Evolutionary conservation across 2,113 vertebrate genomes (phyloP), one percentile per base, ranked within the genome.

Genomic region (Gopherus flavomarginatus): DNA sequence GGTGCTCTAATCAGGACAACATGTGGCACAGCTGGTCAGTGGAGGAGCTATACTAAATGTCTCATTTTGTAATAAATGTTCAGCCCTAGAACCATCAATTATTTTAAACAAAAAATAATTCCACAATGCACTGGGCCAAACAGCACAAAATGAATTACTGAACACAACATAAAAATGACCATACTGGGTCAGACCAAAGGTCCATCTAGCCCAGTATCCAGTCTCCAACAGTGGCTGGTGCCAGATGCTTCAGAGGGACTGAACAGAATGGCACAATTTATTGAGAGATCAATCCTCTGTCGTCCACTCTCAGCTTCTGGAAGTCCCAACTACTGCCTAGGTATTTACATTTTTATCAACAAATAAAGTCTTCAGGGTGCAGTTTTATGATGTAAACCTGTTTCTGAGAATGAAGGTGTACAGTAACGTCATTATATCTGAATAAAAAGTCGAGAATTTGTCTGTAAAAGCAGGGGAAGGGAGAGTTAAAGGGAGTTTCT

Each of bases 301-400:
- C 12, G 5, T 29, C 12, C 57, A 12, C 12, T 29, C 27, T 12
- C 27, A 62, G 57, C 27, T 13, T 62, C 57, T 14, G 56, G 22
- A 31, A 62, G 57, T 62, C 27, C 4, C 24, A n/a, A 10, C 17
- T 38, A 72, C 65, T 38, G 29, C 26, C 59, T 62, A 62, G 35
- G 27, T 62, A 62, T 62, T 16, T 16, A 31, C 11, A 35, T 31
- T 62, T 62, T 62, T 62, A 62, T 14, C 59, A 35, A 54, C 59
- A 35, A 31, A 62, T 31, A 72, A 72, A 21, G 65, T 14, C 65
- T 38, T 38, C 21, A 3, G n/a, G n/a, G 10, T 0, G 0, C 14
- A 42, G 42, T n/a, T 78, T 86, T 47, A 49, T 53, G 38, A 14
- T 24, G 47, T 65, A 69, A 2, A 42, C 77, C 26, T 17, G 56